Percentiles rank a stretch among this genome's conserved stretches.
Conservation (phyloP, 2,113 vertebrate species). For the Zapus hudsonius region DNA sequence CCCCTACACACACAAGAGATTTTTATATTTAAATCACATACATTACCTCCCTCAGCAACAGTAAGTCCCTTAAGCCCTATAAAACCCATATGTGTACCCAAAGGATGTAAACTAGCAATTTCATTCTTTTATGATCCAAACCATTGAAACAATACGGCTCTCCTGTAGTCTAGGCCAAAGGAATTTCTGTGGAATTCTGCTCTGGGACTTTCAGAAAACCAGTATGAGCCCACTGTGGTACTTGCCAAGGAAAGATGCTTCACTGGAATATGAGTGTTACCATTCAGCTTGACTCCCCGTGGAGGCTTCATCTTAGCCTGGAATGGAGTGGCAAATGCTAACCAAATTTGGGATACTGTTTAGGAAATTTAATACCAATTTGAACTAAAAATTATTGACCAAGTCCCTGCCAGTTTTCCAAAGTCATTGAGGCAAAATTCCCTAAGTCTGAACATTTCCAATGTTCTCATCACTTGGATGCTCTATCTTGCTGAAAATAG, state of each 20-base stretch:
- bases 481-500: not conserved
- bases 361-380: not conserved
- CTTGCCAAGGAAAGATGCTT: not conserved
- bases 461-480: not conserved
- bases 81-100: not conserved
- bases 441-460: not conserved
- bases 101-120: not conserved
- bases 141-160: not conserved
- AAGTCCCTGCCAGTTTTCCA: not conserved
- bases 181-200: not conserved
- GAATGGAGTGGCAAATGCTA: not conserved
- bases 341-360: not conserved
- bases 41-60: not conserved
- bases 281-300: not conserved
- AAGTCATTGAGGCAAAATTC: not conserved
- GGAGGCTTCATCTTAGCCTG: not conserved
- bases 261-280: rapidly evolving
- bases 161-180: not conserved
- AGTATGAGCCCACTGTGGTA: not conserved
- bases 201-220: not conserved
- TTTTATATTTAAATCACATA: not conserved
- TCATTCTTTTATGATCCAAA: not conserved
- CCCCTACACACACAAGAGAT: too few relatives aligned
- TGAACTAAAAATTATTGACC: not conserved
- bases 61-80: not conserved